Conservation (phyloP, 2,113 vertebrate genomes). For the Paracanthobrama guichenoti region DNA sequence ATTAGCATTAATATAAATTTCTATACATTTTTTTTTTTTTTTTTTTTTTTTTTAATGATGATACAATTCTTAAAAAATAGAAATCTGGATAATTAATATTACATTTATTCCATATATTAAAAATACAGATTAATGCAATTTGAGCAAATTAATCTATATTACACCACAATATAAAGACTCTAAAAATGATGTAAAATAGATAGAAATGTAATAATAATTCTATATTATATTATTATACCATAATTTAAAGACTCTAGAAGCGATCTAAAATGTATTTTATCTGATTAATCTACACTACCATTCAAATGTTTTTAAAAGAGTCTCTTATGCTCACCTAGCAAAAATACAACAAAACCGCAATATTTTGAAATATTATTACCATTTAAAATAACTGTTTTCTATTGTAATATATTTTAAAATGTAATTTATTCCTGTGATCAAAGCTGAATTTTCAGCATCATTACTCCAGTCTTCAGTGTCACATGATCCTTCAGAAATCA, state of each 20-base stretch:
- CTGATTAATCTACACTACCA: not conserved
- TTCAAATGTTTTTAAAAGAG: not conserved
- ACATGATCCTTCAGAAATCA: not conserved
- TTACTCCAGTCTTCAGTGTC: not conserved
- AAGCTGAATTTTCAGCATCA: not conserved
- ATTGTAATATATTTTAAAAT: not conserved
- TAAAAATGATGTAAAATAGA: not conserved
- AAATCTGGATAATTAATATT: not conserved
- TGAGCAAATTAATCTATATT: too few relatives aligned
- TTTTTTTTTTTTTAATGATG: too few relatives aligned
- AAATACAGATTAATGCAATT: not conserved
- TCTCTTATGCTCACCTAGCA: not conserved
- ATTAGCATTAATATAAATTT: not conserved
- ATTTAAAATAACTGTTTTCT: not conserved
- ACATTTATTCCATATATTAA: not conserved
- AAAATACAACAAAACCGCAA: not conserved
- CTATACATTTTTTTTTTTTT: too few relatives aligned
- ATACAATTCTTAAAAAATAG: too few relatives aligned
- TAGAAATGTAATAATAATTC: not conserved
- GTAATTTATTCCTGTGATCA: too few relatives aligned
- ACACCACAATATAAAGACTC: not conserved
- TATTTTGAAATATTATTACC: not conserved
- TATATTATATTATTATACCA: not conserved
- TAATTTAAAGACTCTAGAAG: not conserved
- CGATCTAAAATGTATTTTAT: not conserved